Evolutionary conservation across 2,888 invertebrate species (phyloP), one percentile per base, ranked within the genome.

Genomic region (Megastigmus dorsalis): DNA sequence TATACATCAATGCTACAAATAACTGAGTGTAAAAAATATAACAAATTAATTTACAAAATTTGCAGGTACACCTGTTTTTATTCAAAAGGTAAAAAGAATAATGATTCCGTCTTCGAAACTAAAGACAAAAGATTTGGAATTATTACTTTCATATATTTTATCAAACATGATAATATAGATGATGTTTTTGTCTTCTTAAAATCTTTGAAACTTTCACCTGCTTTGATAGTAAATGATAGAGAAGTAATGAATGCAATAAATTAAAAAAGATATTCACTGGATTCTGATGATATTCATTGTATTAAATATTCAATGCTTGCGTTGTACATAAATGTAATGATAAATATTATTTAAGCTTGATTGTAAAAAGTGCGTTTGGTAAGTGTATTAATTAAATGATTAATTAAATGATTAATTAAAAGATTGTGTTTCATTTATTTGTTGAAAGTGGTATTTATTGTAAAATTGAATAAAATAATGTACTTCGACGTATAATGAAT

Each of bases 131-230:
- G 7, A 3, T 50, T 23, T 20, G 23, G 23, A 26, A 23, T 23
- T 3, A 50, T 50, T 26, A 50, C 50, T 50, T 50, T 23, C 23
- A 50, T 50, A 50, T 50, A 26, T 23, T 50, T 50, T 23, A 50
- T 26, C 10, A 26, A 26, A 50, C 10, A 50, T 50, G 50, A 50
- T n/a, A 50, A 50, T 50, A 50, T 23, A 10, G 7, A 50, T 50
- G 50, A 50, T 26, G 50, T 23, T n/a, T 50, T 50, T 50, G 10
- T 50, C 3, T 50, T 50, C 13, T 50, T 50, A 23, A 50, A 50
- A 50, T 20, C 26, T 1, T 10, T 50, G 9, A 50, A 5, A 50
- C 50, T 50, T 20, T 1, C 6, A 26, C 23, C 26, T 26, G 13
- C 7, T 50, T 23, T 26, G 23, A 50, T 13, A 23, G 6, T 50